Evolutionary conservation across 2,888 invertebrate genomes (phyloP).

Genomic region (Adela reaumurella): DNA sequence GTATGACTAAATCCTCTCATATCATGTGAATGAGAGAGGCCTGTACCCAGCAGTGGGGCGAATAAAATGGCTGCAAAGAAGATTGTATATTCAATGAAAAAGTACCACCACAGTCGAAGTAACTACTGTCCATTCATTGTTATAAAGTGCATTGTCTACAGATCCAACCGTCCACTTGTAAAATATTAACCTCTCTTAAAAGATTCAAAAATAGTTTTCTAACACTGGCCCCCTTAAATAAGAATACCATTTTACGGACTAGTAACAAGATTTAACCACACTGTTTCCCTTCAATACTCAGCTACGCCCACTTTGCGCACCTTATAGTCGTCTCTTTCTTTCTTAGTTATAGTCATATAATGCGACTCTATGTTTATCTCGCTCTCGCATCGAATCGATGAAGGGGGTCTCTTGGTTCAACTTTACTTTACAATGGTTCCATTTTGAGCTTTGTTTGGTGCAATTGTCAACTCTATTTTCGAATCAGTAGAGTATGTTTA

Average conservation of each 20-base stretch:
- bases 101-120: too few relatives aligned
- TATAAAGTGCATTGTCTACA: conserved; percentile 51
- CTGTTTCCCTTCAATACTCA: conserved; percentile 29
- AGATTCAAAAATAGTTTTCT: conserved; percentile 58
- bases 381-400: conserved; percentile 17
- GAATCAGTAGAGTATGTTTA: too few relatives aligned
- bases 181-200: conserved; percentile 58
- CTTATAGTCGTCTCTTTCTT: conserved; percentile 19
- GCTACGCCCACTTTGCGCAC: conserved; percentile 32
- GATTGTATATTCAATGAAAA: too few relatives aligned
- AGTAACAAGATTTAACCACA: conserved; percentile 55
- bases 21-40: too few relatives aligned
- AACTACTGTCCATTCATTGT: too few relatives aligned
- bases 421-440: not conserved
- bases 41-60: too few relatives aligned
- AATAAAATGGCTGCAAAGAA: too few relatives aligned
- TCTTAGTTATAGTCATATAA: not conserved
- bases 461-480: too few relatives aligned
- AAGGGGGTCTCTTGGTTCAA: not conserved
- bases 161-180: conserved; percentile 45
- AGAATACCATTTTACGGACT: conserved; percentile 56
- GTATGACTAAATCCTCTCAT: too few relatives aligned
- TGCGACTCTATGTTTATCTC: conserved; percentile 20
- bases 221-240: conserved; percentile 56
- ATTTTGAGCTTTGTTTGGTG: too few relatives aligned